Evolutionary conservation across 2,888 invertebrate genomes (phyloP), one percentile per base, ranked within the genome.

Genomic region (Drosophila sordidula): DNA sequence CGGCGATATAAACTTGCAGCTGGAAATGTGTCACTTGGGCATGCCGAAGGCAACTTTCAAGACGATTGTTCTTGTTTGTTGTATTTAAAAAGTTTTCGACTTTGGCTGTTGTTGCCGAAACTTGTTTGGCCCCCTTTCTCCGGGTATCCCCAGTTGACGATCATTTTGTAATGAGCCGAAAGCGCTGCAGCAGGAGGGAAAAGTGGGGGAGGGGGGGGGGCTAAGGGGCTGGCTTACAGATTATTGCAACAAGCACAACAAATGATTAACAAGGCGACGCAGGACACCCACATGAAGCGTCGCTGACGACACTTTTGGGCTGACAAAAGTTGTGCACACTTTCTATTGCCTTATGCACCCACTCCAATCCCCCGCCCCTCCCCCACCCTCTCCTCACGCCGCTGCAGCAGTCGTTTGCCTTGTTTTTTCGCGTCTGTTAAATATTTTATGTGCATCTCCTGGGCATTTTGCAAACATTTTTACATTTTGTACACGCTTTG

Each of bases 401-500:
- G 2, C 6, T 6, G 25, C 26, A 11, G 3, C 22, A 16, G 46
- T 39, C 29, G 42, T 49, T 49, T 65, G 65, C n/a, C 26, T 18
- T 42, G 38, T 38, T 38, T 36, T 36, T 12, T 34, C 57, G 70
- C 55, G 81, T 72, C 89, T 80, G 88, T 90, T 91, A 91, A 91
- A 91, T 91, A 91, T 91, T 91, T 91, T 91, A 91, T 90, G 89
- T 80, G 75, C 82, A 87, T 88, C 91, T 90, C 90, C 68, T 78
- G 91, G 90, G 91, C 81, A 83, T 90, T 90, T 82, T 71, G 73
- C 78, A 79, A 76, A 79, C 84, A 84, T 86, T 89, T 89, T 86
- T 85, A 78, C 78, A 77, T 75, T 70, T 75, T 72, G 41, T 52
- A 65, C 61, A 70, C 45, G 72, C 51, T 62, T 59, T 3, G 38